A percentile compares a stretch with the other conserved stretches of the same genome.
These are phyloP conservation scores for Apogon hyalosoma DNA, from an alignment of 2,797 vertebrate genomes.

Conservation along the genomic window DNA sequence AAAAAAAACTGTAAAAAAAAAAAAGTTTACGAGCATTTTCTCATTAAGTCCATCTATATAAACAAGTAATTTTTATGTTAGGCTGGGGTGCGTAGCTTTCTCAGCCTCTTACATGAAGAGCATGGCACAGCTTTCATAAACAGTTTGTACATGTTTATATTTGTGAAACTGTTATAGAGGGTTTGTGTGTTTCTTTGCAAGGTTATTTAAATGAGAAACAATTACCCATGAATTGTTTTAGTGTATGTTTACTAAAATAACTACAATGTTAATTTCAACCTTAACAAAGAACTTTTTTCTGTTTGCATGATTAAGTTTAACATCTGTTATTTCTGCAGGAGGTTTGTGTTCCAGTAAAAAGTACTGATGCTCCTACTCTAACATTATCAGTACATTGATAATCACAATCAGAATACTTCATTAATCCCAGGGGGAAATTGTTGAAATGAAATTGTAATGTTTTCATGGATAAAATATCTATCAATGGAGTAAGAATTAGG, in stretches of 20 bases:
- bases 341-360: too few species aligned
- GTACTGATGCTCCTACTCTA: too few species aligned
- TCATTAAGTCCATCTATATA: constrained; percentile 16
- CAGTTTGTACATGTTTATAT: constrained; percentile 1
- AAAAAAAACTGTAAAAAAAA: not conserved
- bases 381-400: too few species aligned
- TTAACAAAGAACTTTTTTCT: too few species aligned
- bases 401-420: too few species aligned
- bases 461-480: too few species aligned
- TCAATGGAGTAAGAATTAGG: too few species aligned
- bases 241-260: not conserved
- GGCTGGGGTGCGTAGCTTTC: not conserved
- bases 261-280: too few species aligned
- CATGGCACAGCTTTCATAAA: constrained; percentile 1
- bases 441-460: too few species aligned
- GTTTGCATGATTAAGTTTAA: too few species aligned
- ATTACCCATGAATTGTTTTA: not conserved
- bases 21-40: not conserved
- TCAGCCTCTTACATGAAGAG: constrained; percentile 1
- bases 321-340: too few species aligned
- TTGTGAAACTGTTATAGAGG: constrained; percentile 4
- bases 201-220: not conserved
- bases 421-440: too few species aligned
- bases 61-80: constrained; percentile 39
- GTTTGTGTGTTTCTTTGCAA: not conserved